These are phyloP conservation scores for Parauchenoglanis ngamensis DNA, from an alignment of 2,797 vertebrate genomes.

Conservation along the genomic window DNA sequence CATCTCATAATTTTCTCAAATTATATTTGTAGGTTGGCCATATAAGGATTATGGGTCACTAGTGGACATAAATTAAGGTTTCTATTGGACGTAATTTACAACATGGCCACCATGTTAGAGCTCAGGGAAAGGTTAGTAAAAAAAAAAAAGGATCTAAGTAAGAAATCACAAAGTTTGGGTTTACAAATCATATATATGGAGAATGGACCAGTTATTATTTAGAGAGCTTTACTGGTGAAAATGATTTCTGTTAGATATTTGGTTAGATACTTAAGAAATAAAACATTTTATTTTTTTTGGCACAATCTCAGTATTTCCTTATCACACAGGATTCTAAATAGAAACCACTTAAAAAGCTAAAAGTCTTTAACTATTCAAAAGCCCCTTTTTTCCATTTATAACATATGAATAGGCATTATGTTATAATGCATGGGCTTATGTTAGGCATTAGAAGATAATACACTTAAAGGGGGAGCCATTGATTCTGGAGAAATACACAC, in stretches of 20 bases:
- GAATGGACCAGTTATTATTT: neutral
- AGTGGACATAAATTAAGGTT: neutral
- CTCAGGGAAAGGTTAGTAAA: neutral
- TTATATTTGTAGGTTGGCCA: conserved; percentile 20
- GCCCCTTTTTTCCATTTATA: no score
- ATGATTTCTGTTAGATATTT: neutral
- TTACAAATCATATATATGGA: neutral
- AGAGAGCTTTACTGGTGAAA: neutral
- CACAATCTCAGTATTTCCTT: neutral
- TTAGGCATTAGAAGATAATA: no score
- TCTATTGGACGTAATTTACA: conserved; percentile 27
- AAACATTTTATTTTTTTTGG: neutral
- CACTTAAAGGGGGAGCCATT: no score
- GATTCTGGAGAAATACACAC: no score
- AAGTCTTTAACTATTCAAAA: no score
- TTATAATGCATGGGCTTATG: no score
- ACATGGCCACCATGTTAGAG: neutral
- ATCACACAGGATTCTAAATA: neutral
- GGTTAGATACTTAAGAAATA: neutral
- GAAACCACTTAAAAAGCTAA: neutral
- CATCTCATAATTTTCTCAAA: conserved; percentile 11
- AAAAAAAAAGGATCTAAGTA: neutral
- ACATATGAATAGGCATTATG: no score
- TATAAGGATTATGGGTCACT: conserved; percentile 14
- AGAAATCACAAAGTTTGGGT: conserved; percentile 20